These are phyloP conservation scores for Tapera naevia DNA, from an alignment of 2,797 vertebrate genomes.

Conservation along the genomic window DNA sequence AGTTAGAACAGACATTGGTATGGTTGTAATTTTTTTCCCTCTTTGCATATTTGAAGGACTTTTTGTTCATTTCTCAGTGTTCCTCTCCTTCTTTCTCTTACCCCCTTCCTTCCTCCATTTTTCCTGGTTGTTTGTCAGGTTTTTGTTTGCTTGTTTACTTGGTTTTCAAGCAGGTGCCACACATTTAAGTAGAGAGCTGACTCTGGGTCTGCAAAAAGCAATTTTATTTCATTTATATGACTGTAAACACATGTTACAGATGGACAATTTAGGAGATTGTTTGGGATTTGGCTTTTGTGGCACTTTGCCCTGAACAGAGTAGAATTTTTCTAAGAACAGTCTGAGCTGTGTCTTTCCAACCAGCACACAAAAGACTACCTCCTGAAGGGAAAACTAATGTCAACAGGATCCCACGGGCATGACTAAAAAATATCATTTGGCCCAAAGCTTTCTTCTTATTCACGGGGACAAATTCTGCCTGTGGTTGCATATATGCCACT, in stretches of 20 bases:
- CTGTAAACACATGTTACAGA: conserved; percentile 43
- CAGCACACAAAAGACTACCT: conserved; percentile 10
- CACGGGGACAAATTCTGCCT: neutral
- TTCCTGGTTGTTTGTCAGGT: neutral
- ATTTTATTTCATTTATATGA: conserved; percentile 41
- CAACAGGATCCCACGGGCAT: neutral
- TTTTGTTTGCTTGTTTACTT: neutral
- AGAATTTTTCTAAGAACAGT: conserved; percentile 28
- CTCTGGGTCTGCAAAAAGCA: neutral
- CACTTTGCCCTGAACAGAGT: conserved; percentile 35
- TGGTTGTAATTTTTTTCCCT: neutral
- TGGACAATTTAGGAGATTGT: conserved; percentile 33
- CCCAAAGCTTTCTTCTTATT: neutral
- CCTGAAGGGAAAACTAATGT: conserved; percentile 41
- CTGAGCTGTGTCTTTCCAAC: conserved; percentile 42
- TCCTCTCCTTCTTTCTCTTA: neutral
- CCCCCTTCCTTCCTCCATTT: rapidly evolving
- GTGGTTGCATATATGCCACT: neutral
- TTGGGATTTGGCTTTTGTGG: conserved; percentile 25
- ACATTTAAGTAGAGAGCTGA: neutral
- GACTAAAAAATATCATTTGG: conserved; percentile 32
- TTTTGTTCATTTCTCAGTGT: neutral
- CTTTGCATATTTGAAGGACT: neutral
- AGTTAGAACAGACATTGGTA: neutral
- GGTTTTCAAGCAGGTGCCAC: neutral